phyloP scores from a whole-genome alignment of 2,113 vertebrate genomes.

The Chauna torquata region DNA sequence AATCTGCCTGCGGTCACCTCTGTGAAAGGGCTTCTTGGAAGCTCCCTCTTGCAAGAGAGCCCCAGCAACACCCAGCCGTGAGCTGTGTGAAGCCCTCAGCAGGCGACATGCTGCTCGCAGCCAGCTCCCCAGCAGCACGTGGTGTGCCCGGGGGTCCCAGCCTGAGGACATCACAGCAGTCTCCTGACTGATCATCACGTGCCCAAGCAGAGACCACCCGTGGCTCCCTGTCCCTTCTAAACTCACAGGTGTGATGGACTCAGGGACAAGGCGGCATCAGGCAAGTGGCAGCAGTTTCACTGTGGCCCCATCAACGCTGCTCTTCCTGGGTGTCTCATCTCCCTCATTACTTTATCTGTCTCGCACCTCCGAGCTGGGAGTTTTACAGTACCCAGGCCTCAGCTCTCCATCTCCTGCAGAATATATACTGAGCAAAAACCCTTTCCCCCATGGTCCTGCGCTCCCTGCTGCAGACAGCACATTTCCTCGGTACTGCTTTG shows the following conservation, averaged over 20 bases:
- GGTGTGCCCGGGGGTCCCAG: neutral
- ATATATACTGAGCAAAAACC: neutral
- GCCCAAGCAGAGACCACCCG: neutral
- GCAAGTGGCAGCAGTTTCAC: neutral
- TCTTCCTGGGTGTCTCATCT: neutral
- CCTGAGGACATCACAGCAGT: neutral
- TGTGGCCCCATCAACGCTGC: neutral
- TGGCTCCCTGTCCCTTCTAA: rapidly evolving
- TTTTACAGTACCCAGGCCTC: neutral
- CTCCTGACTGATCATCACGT: rapidly evolving
- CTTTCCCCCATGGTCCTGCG: neutral
- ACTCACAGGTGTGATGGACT: too few relatives aligned
- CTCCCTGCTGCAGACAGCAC: neutral
- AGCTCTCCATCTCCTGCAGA: neutral
- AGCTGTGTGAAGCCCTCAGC: rapidly evolving
- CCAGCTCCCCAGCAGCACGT: neutral
- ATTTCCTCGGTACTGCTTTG: neutral
- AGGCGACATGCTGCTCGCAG: neutral
- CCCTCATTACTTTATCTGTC: neutral
- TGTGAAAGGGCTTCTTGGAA: neutral
- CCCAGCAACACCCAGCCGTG: neutral
- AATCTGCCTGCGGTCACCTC: neutral
- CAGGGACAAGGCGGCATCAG: rapidly evolving
- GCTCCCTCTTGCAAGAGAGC: neutral
- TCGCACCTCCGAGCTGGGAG: neutral